Base-by-base conservation (phyloP, 2,113 vertebrate genomes). In the Pedionomus torquatus region DNA sequence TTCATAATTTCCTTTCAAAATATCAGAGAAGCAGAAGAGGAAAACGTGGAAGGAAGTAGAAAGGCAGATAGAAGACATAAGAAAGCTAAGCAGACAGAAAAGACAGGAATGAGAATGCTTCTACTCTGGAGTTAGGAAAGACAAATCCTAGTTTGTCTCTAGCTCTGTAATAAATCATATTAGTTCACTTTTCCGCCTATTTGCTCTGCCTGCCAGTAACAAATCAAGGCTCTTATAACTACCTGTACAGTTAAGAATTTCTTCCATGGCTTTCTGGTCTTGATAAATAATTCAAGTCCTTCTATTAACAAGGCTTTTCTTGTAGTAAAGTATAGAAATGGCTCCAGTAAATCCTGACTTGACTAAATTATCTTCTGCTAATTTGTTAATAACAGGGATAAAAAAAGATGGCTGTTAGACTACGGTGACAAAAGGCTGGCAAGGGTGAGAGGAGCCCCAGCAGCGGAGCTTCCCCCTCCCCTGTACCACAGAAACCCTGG, bases 401-500 rank as follows among this genome's bases (percentile, higher is more conserved):
- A 51, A 39, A 37, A 41, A 30, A 19, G 16, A 4, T 7, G 3
- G 4, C 28, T 64, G 11, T 33, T 35, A 30, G 55, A n/a, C 28
- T 19, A 1, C 18, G 23, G 23, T 51, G 30, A 33, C 19, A 37
- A 37, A 63, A 58, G n/a, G 19, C 28, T 68, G 44, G 23, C 7
- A 39, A 23, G 16, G 21, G 1, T 1, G 1, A 10, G 3, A 13
- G 13, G 23, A 83, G 15, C 3, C 10, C 25, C 23, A 70, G 21
- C 14, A 82, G n/a, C 26, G 4, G 7, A 51, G 3, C 19, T 0
- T 2, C 15, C 24, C 31, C 18, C 10, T 51, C 19, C 49, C 16
- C 1, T 1, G 5, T 17, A 28, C 23, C 16, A 16, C 0, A 0
- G 30, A 17, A 64, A 5, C 11, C 15, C 21, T 0, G 6, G 23